Base-by-base conservation (phyloP, 2,113 vertebrate species). In the Epinephelus fuscoguttatus region DNA sequence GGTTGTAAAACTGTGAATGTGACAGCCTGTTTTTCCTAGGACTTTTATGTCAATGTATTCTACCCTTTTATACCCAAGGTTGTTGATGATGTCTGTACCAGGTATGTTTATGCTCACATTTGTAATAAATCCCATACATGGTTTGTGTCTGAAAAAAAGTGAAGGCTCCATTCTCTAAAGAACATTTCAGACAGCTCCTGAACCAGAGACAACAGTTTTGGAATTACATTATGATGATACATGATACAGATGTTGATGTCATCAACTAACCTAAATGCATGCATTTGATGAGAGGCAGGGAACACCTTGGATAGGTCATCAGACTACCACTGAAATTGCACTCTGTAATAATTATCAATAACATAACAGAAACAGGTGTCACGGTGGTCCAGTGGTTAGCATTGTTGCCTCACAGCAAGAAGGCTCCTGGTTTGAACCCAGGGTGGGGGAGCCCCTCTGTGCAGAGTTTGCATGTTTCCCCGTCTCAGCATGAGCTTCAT, bases 1-100 rank as follows among this genome's bases (percentile, higher is more conserved):
- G 83, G 80, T 23, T 70, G 78, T 81, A 67, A 9, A 61, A 76
- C 37, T 68, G 64, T 71, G 53, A 84, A 52, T 49, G 42, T 60
- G 73, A 33, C 59, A 33, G 67, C 23, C 21, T 78, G 56, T 66
- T 81, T 64, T 74, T 71, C 47, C 70, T 67, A 13, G 33, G 30
- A 68, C 52, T 40, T 56, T 17, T 75, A 53, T 81, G 55, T 52
- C 17, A 27, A 2, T 67, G 60, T 0, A 4, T 21, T 76, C 25
- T 12, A 25, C 19, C 27, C 52, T 14, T 21, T 57, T 71, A 2
- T 42, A 6, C 63, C 25, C 25, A 52, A 17, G 9, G 47, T 30
- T 50, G 25, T 66, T 12, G 37, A 6, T 25, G 47, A 10, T 37
- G 23, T 63, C 21, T 49, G 25, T 37, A 25, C 50, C 19, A 80